These are phyloP conservation scores for Leptarthrus brevirostris DNA, from an alignment of 2,888 invertebrate genomes.

Conservation along the genomic window DNA sequence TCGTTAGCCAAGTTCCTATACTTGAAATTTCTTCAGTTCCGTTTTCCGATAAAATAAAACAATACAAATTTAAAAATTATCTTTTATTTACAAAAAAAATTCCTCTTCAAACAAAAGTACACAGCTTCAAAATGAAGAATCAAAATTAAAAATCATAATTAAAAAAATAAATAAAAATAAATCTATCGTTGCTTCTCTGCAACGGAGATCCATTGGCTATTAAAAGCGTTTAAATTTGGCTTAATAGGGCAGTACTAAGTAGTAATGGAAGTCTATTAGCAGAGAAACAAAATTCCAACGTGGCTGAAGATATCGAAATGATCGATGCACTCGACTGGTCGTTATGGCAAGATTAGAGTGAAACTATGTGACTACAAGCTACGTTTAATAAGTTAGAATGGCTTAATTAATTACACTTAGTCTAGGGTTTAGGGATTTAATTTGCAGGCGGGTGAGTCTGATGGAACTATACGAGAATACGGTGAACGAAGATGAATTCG, in stretches of 20 bases:
- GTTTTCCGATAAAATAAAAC: too few species aligned
- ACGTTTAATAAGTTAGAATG: slow-evolving; percentile 51
- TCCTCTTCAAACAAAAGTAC: slow-evolving; percentile 30
- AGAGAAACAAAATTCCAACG: slow-evolving; percentile 58
- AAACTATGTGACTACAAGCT: slow-evolving; percentile 40
- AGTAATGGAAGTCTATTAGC: slow-evolving; percentile 63
- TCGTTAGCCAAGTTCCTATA: too few species aligned
- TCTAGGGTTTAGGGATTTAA: slow-evolving; percentile 28
- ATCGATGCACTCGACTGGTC: slow-evolving; percentile 39
- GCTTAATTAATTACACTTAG: slow-evolving; percentile 26
- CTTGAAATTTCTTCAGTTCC: too few species aligned
- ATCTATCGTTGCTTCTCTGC: slow-evolving; percentile 58
- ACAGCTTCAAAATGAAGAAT: slow-evolving; percentile 30
- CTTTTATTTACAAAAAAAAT: slow-evolving; percentile 54
- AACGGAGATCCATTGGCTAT: slow-evolving; percentile 62
- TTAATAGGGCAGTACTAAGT: background rate
- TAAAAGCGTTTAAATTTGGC: slow-evolving; percentile 11
- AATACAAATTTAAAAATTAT: too few species aligned
- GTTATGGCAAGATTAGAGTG: slow-evolving; percentile 54
- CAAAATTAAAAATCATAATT: slow-evolving; percentile 22
- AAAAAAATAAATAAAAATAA: slow-evolving; percentile 30
- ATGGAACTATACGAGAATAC: slow-evolving; percentile 1
- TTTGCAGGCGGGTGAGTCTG: slow-evolving; percentile 36
- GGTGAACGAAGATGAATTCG: background rate
- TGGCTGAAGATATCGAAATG: slow-evolving; percentile 26